Evolutionary conservation across 2,888 invertebrate species (phyloP), one percentile per base, ranked within the genome.

Genomic region (Halictus ligatus): DNA sequence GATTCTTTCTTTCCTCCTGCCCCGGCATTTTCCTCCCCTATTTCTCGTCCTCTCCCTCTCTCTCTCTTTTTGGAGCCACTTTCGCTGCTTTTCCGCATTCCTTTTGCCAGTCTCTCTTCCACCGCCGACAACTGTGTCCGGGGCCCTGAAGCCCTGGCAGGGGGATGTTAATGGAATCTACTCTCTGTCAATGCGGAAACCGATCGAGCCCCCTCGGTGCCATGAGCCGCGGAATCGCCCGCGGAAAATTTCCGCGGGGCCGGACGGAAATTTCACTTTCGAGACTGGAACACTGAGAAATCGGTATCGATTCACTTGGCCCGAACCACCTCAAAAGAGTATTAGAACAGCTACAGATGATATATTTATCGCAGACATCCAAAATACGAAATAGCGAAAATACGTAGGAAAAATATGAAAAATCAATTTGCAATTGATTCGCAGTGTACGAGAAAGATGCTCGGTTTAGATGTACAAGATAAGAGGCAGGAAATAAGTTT

Each of bases 161-260:
- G 81, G 89, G 88, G 91, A 92, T 93, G 92, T 92, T 94, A 93
- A 94, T 94, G 93, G 93, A 92, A 93, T 92, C 92, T 89, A 92
- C 94, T 94, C 92, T 92, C 87, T 87, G 87, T 91, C 90, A 92
- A 92, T 94, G 94, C 93, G 93, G 91, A 94, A 93, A 93, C 90
- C 92, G 93, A 94, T 94, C 92, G 92, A 87, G 75, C 76, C 75
- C n/a, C 48, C 54, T 71, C 75, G 74, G 86, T 83, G 89, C 81
- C 74, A 86, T 71, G 78, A 89, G 76, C 75, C 84, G 69, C 58
- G 50, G 72, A 54, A 72, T 72, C 54, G 74, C 3, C 54, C 15
- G 35, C 48, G 15, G 54, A 15, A 58, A 29, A 46, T 48, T 18
- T 80, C 54, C 18, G 13, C 58, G 18, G 0, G 43, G 29, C 29